phyloP scores from a whole-genome alignment of 2,113 vertebrate species.

The Hippocampus zosterae region DNA sequence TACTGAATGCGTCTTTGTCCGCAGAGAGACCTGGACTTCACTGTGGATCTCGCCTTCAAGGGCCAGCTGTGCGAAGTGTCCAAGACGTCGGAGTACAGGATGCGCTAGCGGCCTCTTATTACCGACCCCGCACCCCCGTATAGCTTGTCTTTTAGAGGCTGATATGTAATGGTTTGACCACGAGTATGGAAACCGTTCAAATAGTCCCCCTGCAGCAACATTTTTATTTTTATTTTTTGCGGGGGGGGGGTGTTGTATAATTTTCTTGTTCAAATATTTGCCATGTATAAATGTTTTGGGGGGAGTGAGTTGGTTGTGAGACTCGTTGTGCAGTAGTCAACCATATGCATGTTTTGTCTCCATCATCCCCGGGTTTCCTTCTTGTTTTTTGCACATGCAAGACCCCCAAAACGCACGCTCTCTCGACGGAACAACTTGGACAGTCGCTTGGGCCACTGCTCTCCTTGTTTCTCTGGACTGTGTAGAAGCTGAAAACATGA shows the following conservation, averaged over 20 bases:
- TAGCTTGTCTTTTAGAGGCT: conserved; percentile 42
- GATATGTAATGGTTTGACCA: conserved; percentile 28
- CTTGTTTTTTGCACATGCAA: conserved; percentile 21
- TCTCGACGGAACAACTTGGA: conserved; percentile 33
- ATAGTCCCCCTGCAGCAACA: conserved; percentile 40
- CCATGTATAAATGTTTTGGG: conserved; percentile 49
- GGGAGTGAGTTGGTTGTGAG: conserved; percentile 25
- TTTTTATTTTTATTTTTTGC: conserved; percentile 46
- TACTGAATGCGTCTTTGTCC: conserved; percentile 4
- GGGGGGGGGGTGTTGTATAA: conserved; percentile 1
- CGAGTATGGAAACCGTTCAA: conserved; percentile 35
- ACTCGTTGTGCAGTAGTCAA: conserved; percentile 54
- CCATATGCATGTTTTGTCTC: conserved; percentile 32
- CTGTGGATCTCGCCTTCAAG: conserved; percentile 89
- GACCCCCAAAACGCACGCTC: conserved; percentile 12
- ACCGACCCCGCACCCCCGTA: conserved; percentile 1
- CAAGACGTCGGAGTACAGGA: conserved; percentile 88
- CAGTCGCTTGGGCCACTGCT: conserved; percentile 16
- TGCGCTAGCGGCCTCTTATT: conserved; percentile 72
- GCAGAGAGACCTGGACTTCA: conserved; percentile 92
- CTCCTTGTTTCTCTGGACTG: background rate
- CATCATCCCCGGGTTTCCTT: conserved; percentile 8
- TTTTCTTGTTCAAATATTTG: conserved; percentile 42
- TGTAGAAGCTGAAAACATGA: conserved; percentile 6
- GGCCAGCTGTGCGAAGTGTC: conserved; percentile 89